Percentiles rank a stretch among this genome's conserved stretches.
Conservation (phyloP, 2,888 invertebrate genomes). For the Adineta ricciae region DNA sequence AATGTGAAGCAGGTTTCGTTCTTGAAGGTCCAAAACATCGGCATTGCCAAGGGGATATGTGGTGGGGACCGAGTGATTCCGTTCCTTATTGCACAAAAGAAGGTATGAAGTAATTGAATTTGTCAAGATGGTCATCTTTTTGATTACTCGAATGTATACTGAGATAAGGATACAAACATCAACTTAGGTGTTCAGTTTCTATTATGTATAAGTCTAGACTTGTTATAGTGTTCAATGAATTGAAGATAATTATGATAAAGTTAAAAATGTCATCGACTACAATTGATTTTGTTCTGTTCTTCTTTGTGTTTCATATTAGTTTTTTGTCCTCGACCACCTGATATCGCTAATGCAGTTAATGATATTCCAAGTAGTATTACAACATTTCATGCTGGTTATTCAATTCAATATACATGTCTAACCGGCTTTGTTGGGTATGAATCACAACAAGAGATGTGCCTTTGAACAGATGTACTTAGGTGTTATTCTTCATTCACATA, state of each 20-base stretch:
- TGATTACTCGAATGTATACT: not conserved
- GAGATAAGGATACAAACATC: not conserved
- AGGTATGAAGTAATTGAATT: not conserved
- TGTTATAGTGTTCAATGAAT: not conserved
- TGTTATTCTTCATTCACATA: not conserved
- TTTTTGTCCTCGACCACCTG: not conserved
- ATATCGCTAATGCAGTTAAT: not conserved
- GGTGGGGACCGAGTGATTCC: not conserved
- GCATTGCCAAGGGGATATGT: slow-evolving; percentile 14
- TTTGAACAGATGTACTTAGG: not conserved
- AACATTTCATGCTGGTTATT: slow-evolving; percentile 21
- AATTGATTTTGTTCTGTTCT: not conserved
- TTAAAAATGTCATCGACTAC: not conserved
- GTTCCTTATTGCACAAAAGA: not conserved
- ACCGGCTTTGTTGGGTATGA: slow-evolving; percentile 1
- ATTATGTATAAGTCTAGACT: not conserved
- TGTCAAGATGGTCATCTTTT: not conserved
- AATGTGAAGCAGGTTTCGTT: not conserved
- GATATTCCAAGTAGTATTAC: not conserved
- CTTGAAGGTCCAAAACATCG: slow-evolving; percentile 7
- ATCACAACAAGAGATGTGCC: no score
- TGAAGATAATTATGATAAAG: not conserved
- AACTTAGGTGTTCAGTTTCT: not conserved
- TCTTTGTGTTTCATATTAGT: not conserved
- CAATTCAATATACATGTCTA: not conserved